These are phyloP conservation scores for Eupsilia transversa DNA, from an alignment of 2,888 invertebrate genomes.

Conservation along the genomic window DNA sequence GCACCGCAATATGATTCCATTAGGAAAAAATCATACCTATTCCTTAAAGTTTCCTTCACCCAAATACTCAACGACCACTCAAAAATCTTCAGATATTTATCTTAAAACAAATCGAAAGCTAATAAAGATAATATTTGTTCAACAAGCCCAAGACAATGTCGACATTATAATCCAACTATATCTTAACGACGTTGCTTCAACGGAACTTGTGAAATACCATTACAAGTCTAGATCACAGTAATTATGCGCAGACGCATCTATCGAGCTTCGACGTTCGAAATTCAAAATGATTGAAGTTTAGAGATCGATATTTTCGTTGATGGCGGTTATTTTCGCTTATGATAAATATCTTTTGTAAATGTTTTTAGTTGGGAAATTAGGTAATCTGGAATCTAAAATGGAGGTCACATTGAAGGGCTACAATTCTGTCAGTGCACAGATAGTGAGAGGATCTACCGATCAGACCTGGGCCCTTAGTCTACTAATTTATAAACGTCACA, in stretches of 20 bases:
- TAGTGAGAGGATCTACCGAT: background rate
- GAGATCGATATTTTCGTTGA: conserved; percentile 24
- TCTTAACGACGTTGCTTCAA: conserved; percentile 48
- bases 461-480: background rate
- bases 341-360: conserved; percentile 8
- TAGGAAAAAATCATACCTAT: background rate
- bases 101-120: conserved; percentile 32
- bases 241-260: conserved; percentile 58
- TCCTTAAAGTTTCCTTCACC: background rate
- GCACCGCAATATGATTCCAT: background rate
- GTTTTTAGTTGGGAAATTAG: conserved; percentile 26
- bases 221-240: conserved; percentile 49
- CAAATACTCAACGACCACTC: background rate
- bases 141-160: conserved; percentile 34
- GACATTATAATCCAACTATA: conserved; percentile 40
- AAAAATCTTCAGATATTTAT: conserved; percentile 24
- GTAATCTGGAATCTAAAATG: background rate
- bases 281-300: conserved; percentile 42
- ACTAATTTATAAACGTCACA: no score
- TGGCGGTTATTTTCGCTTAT: conserved; percentile 45
- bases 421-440: no score
- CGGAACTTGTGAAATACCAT: conserved; percentile 52
- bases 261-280: conserved; percentile 26
- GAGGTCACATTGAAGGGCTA: background rate
- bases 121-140: conserved; percentile 23